Percentiles rank a stretch among this genome's conserved stretches.
These are phyloP conservation scores for Lycaon pictus DNA, from an alignment of 2,113 vertebrate species.

Conservation along the genomic window DNA sequence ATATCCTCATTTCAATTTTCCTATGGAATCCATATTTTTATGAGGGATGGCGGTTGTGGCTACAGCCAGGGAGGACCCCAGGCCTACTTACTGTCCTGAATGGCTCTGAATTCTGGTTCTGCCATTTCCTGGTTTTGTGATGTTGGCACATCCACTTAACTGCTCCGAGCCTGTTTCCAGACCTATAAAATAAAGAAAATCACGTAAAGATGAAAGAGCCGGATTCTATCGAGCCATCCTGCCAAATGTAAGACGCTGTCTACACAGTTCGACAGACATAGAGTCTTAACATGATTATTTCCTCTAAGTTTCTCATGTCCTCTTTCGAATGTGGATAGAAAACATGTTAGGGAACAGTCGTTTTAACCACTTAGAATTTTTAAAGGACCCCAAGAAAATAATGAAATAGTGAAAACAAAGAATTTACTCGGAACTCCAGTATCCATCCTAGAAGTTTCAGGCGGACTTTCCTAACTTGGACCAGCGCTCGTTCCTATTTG, in stretches of 20 bases:
- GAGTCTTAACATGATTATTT: neutral
- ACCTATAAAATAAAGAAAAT: slow-evolving; percentile 31
- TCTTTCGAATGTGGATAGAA: slow-evolving; percentile 17
- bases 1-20: neutral
- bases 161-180: neutral
- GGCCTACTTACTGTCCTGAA: neutral
- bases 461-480: neutral
- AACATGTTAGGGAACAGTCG: neutral
- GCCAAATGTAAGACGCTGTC: neutral
- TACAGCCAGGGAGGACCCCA: neutral
- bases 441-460: neutral
- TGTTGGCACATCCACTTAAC: neutral
- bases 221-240: neutral
- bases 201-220: neutral
- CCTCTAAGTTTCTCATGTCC: neutral
- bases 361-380: neutral
- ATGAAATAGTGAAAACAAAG: neutral
- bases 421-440: neutral
- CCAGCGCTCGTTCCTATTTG: neutral
- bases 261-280: neutral
- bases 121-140: neutral
- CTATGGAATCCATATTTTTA: neutral
- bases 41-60: neutral
- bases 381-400: slow-evolving; percentile 1
- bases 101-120: neutral